Evolutionary conservation across 2,888 invertebrate species (phyloP), one percentile per base, ranked within the genome.

Genomic region (Neoaliturus tenellus): DNA sequence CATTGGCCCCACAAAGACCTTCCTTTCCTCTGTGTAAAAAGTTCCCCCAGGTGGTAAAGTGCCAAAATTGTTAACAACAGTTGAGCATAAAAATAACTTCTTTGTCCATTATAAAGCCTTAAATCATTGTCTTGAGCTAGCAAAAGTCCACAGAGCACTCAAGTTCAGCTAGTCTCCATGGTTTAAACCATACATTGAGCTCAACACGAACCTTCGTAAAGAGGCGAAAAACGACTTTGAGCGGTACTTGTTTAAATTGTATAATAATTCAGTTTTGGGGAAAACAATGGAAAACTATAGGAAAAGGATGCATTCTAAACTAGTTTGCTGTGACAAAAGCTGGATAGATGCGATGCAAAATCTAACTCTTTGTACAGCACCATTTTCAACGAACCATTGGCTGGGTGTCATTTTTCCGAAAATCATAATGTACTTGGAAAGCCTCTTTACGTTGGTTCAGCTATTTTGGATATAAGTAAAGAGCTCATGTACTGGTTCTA

Each of bases 71-170:
- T 39, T 88, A 28, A 81, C 88, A 0, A 88, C 87, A 81, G 82
- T 89, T 4, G 83, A 87, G 25, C 58, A 88, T 69, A 89, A 89
- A 85, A 28, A 39, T 39, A 86, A 88, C n/a, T 89, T 89, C 81
- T 82, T 89, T 0, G 87, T 89, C n/a, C 89, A 89, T 84, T 89
- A 88, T 33, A 82, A 89, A 81, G 87, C 87, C 84, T 51, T 90
- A 4, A 75, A 87, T 35, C 73, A 71, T 39, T 89, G 87, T 87
- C 89, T 35, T 88, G 41, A 39, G 6, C 12, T 71, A 10, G 20
- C n/a, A 0, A 71, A 71, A 88, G 87, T 89, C 23, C 88, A 89
- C 84, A 81, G 88, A 20, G 83, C 88, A 20, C 71, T 89, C n/a
- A 25, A 84, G 51, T 89, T 89, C 84, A 83, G 85, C 25, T 89